Base-by-base conservation (phyloP, 2,888 invertebrate genomes). In the Neoscelio sp. region DNA sequence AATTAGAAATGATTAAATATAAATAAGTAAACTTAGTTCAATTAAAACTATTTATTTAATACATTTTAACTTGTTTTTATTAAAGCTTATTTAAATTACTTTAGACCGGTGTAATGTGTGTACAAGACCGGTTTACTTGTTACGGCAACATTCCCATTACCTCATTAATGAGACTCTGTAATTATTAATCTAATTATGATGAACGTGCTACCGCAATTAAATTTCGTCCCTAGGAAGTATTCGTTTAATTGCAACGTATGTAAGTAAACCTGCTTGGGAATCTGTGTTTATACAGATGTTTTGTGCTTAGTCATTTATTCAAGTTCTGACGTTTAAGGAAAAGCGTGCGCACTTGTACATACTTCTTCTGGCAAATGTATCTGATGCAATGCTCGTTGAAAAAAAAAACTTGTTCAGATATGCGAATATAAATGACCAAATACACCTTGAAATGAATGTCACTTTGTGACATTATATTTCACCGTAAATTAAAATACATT, bases 241-340 rank as follows among this genome's bases (percentile, higher is more conserved):
- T 44, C 20, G 8, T 33, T 20, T 44, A 44, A 60, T 42, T 40
- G 23, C 17, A 48, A 20, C 18, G 26, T 17, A 12, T 28, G 5
- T 30, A 26, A 26, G 13, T 33, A 48, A 46, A 48, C 26, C 12
- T 10, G 26, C 26, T 50, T 23, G 13, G 4, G 30, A 67, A 44
- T 52, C 10, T 30, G 15, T 54, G n/a, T 54, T 67, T 67, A 54
- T 15, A 54, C 54, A 67, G 23, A 44, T 44, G 54, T 33, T 42
- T 54, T 40, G n/a, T n/a, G 42, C 33, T 65, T 30, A 52, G 30
- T 65, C 42, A 65, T 65, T 35, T 30, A 65, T 65, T 52, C 40
- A 17, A n/a, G 52, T 52, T 50, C 28, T 30, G 26, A 35, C 40
- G 44, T 17, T 52, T 65, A 65, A 52, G 42, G 50, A 64, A 64